Base-by-base conservation (phyloP, 2,888 invertebrate genomes). In the Spatulosminthurus flaviceps region DNA sequence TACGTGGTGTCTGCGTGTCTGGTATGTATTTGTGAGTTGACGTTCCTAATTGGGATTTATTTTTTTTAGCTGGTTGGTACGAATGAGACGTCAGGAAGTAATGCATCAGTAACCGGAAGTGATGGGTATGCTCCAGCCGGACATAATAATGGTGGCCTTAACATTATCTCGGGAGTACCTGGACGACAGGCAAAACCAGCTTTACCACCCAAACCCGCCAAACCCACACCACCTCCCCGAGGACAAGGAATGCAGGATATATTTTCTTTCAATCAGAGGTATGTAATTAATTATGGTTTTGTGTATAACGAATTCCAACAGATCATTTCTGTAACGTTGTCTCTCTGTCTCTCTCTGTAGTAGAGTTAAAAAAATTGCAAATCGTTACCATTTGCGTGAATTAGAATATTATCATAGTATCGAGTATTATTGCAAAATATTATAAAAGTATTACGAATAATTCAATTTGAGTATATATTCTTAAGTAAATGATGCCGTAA, bases 131-230 rank as follows among this genome's bases (percentile, higher is more conserved):
- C 28, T 60, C 21, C 71, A 43, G 51, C 19, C 34, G 67, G 67
- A 19, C 51, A 41, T 34, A 64, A 43, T 51, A 60, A 90, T 86
- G 89, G 89, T 60, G 16, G 60, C 28, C 74, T 51, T 51, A 66
- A 29, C 34, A 43, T 60, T 9, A 73, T 51, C 9, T 73, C 72
- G 26, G 74, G 61, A 34, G 60, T n/a, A n/a, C 19, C 60, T 60
- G 90, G 91, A 70, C 93, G 94, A 87, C 9, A 51, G 81, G 94
- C 94, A 13, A 96, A 95, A 89, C 96, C 95, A 71, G 91, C 91
- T 22, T 90, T 92, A 73, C 89, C 87, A 34, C 87, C 87, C 5
- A 87, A 87, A 79, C 87, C 89, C 34, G 85, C 87, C 41, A 88
- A 88, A 81, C 89, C 89, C 0, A 87, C 90, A 82, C 90, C 90